A percentile compares a stretch with the other conserved stretches of the same genome.
Conservation (phyloP, 2,113 vertebrate genomes). For the Ia io region DNA sequence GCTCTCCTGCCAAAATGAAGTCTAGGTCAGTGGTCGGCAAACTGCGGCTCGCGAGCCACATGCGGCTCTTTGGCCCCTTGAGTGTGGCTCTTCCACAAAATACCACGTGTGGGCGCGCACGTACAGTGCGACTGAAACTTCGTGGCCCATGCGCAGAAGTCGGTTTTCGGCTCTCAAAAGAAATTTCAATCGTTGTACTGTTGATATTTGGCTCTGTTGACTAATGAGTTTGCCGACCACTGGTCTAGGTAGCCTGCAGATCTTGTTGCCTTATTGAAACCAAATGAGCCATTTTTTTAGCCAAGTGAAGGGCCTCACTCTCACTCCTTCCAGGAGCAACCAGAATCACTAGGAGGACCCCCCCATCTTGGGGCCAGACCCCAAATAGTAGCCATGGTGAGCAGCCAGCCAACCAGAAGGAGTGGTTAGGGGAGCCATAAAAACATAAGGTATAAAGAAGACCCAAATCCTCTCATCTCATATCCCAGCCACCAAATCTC, state of each 20-base stretch:
- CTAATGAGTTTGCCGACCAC: too few relatives aligned
- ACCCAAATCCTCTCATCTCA: neutral
- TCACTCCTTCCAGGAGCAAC: neutral
- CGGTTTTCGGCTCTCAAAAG: too few relatives aligned
- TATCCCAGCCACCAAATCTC: neutral
- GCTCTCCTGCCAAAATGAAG: neutral
- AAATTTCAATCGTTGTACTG: too few relatives aligned
- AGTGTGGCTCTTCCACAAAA: too few relatives aligned
- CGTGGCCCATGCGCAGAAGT: too few relatives aligned
- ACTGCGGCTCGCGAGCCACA: too few relatives aligned
- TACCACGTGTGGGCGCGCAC: too few relatives aligned
- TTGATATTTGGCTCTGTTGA: too few relatives aligned
- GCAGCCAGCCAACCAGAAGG: neutral
- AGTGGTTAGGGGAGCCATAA: neutral
- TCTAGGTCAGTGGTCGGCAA: neutral
- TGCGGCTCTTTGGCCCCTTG: too few relatives aligned
- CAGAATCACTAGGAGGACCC: neutral
- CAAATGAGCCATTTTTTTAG: neutral
- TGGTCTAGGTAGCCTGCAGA: neutral
- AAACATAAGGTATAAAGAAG: neutral
- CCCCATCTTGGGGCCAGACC: neutral
- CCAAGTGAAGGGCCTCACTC: neutral
- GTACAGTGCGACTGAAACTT: too few relatives aligned
- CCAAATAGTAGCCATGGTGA: neutral
- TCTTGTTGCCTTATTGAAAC: neutral